Evolutionary conservation across 2,797 vertebrate species (phyloP), one percentile per base, ranked within the genome.

Genomic region (Acipenser oxyrinchus): DNA sequence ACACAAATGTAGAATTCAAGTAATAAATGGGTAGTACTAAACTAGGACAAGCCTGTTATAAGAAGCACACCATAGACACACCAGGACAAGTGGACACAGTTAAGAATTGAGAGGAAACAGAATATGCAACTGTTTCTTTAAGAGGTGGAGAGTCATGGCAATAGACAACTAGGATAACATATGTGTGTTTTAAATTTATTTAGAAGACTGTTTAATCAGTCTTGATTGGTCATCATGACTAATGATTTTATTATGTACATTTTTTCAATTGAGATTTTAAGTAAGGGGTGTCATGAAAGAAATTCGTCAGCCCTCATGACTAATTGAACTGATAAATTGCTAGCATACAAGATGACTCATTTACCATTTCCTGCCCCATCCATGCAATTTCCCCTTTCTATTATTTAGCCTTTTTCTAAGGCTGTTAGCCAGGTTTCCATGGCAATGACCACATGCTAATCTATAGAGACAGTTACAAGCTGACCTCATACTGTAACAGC

Each of bases 51-150:
- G 23, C 23, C 23, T 37, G 23, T 37, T 37, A 37, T 37, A 37
- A 37, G 23, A 37, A 3, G 23, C 23, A 37, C 23, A 37, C 2
- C 23, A 37, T 4, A 37, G 23, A 37, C 23, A 37, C 23, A 37
- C 23, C 23, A 37, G 23, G 23, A 37, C 60, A 62, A 69, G 63
- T 69, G 71, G 69, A 69, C 49, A 73, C 68, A 51, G 59, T 70
- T 70, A 62, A 63, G 62, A 71, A 65, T 37, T 69, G 59, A 66
- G 67, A 60, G 69, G 67, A 63, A 65, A 15, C 52, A 69, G 57
- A 60, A 13, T 37, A 37, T 5, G 4, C 37, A 37, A 37, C 37
- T 37, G 37, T 37, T 37, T 37, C 37, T 37, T 37, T 37, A 37
- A 37, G 37, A 37, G 37, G 37, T 5, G 37, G 5, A 37, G 4